Base-by-base conservation (phyloP, 2,888 invertebrate species). In the Hipparchia semele region DNA sequence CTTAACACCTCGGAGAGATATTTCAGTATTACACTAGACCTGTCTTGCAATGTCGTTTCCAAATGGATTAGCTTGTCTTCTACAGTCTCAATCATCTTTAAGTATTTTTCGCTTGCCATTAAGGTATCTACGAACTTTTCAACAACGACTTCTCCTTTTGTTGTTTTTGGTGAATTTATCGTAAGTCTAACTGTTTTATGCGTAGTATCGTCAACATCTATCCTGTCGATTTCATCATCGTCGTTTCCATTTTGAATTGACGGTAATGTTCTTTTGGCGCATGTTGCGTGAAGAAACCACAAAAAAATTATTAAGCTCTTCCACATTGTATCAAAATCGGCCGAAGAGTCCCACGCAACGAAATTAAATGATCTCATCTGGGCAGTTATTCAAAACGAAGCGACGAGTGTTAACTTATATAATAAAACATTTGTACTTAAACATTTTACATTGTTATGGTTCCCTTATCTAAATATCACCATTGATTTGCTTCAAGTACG, bases 121-220 rank as follows among this genome's bases (percentile, higher is more conserved):
- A 93, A 79, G 0, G 88, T 90, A 68, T 92, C 90, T 0, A 91
- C 86, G 76, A 92, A 91, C 68, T 89, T 90, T 73, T 92, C 92
- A 0, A 90, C 87, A 0, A 89, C 85, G 2, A 79, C 79, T 58
- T 89, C 90, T 1, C 84, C 83, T 65, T 82, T 82, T 6, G 78
- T 67, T 0, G 75, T 75, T 7, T 77, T 74, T 5, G 76, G 70
- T 2, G 76, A 78, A 0, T 82, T 79, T 0, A 86, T 82, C 0
- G 86, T 80, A 2, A 75, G 12, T 5, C 68, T 72, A n/a, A 72
- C 73, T 2, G 67, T 49, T 51, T 76, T 75, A 67, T 68, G 69
- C 23, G 74, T 72, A 7, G 71, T 66, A 6, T 51, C n/a, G 2
- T 59, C 64, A n/a, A 58, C 59, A 46, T 73, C 65, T 51, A 23